Evolutionary conservation across 2,113 vertebrate genomes (phyloP).

Genomic region (Uria lomvia): DNA sequence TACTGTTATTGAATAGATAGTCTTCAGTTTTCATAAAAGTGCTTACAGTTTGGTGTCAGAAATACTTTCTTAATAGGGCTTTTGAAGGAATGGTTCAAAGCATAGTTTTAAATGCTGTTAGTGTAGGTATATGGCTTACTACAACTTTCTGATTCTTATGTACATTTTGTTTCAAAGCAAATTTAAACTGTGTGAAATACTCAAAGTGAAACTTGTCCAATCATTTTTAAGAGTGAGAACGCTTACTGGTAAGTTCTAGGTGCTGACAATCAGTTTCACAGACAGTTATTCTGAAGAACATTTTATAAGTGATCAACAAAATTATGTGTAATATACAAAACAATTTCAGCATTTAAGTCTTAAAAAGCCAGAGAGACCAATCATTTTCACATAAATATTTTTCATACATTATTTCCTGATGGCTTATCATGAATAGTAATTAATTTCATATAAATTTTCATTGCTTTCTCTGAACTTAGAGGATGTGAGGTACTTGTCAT

Average conservation of each 20-base stretch:
- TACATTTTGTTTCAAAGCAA: background rate
- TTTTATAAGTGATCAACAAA: background rate
- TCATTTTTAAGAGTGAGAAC: background rate
- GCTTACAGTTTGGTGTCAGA: background rate
- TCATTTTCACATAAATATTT: background rate
- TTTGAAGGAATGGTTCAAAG: background rate
- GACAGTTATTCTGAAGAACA: background rate
- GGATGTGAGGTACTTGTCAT: background rate
- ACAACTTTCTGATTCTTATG: background rate
- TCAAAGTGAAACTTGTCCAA: background rate
- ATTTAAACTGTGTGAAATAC: background rate
- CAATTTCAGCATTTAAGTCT: background rate
- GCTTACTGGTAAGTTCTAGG: background rate
- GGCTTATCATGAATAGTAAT: background rate
- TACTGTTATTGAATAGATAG: background rate
- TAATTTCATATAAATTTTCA: background rate
- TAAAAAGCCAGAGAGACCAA: background rate
- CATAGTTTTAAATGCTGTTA: background rate
- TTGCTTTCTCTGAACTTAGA: background rate
- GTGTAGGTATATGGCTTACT: background rate
- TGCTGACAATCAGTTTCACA: background rate
- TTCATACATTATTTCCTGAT: background rate
- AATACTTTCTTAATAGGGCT: background rate
- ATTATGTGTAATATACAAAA: background rate
- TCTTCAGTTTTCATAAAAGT: background rate